A percentile compares a stretch with the other conserved stretches of the same genome.
Evolutionary conservation across 2,113 vertebrate genomes (phyloP).

Genomic region (Dromiciops gliroides): DNA sequence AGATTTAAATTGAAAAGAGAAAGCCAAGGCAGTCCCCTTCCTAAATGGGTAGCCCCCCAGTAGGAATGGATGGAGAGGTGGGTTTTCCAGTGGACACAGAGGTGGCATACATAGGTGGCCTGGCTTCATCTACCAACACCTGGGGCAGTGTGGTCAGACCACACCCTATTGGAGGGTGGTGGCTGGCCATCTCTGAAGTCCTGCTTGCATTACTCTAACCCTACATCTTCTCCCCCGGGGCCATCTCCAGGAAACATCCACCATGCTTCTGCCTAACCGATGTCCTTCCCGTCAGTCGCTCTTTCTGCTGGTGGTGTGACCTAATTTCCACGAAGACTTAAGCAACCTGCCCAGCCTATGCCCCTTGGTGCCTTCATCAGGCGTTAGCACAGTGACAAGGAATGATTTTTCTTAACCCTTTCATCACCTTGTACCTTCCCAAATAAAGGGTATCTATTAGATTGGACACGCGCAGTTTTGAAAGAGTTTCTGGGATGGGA

Average conservation of each 20-base stretch:
- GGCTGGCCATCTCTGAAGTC: neutral
- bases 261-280: conserved; percentile 28
- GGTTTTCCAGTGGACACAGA: neutral
- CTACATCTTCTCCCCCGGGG: neutral
- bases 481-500: neutral
- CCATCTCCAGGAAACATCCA: neutral
- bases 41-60: neutral
- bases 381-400: neutral
- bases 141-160: conserved; percentile 65
- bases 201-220: neutral
- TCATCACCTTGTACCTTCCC: neutral
- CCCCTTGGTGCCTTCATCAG: conserved; percentile 14
- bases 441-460: conserved; percentile 24
- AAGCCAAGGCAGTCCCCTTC: neutral
- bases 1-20: neutral
- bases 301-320: conserved; percentile 45
- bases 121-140: conserved; percentile 54
- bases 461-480: neutral
- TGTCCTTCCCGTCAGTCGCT: conserved; percentile 22
- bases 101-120: conserved; percentile 16
- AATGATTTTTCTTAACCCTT: conserved; percentile 17
- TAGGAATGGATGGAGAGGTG: neutral
- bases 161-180: conserved; percentile 43
- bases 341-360: conserved; percentile 15
- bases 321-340: conserved; percentile 55